These are phyloP conservation scores for Peucedramus taeniatus DNA, from an alignment of 2,113 vertebrate species.

Conservation along the genomic window DNA sequence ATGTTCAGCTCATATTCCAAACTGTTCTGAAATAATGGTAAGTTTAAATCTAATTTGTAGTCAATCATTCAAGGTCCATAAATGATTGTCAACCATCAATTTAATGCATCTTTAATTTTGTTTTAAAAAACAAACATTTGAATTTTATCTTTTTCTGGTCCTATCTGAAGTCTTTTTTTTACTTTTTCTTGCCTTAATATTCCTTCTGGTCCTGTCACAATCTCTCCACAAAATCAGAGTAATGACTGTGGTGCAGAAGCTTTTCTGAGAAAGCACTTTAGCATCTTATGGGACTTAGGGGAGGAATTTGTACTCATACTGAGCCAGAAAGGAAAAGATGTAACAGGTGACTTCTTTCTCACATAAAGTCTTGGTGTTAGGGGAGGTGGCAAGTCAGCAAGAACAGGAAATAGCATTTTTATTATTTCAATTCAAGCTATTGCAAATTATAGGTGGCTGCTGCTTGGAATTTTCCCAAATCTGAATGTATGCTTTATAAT, in stretches of 20 bases:
- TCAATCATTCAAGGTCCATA: not conserved
- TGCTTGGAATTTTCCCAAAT: not conserved
- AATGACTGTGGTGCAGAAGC: not conserved
- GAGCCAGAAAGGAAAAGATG: not conserved
- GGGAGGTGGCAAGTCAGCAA: not conserved
- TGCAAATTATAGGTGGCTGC: not conserved
- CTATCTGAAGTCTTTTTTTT: not conserved
- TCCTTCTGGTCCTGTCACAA: not conserved
- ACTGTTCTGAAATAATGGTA: slow-evolving; percentile 26
- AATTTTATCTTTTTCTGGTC: not conserved
- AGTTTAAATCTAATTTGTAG: slow-evolving; percentile 47
- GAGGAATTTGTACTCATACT: not conserved
- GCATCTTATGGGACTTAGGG: not conserved
- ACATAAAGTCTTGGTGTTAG: not conserved
- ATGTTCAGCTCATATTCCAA: slow-evolving; percentile 38
- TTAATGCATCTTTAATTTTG: not conserved
- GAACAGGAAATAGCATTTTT: not conserved
- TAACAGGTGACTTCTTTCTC: not conserved
- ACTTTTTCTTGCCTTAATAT: not conserved
- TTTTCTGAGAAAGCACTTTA: not conserved
- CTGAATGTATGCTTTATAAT: not conserved
- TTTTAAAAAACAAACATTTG: not conserved
- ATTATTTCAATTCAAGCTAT: not conserved
- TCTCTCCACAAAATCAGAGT: not conserved
- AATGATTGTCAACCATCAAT: slow-evolving; percentile 8